Conservation (phyloP, 2,888 invertebrate genomes). For the Cheilosia variabilis region DNA sequence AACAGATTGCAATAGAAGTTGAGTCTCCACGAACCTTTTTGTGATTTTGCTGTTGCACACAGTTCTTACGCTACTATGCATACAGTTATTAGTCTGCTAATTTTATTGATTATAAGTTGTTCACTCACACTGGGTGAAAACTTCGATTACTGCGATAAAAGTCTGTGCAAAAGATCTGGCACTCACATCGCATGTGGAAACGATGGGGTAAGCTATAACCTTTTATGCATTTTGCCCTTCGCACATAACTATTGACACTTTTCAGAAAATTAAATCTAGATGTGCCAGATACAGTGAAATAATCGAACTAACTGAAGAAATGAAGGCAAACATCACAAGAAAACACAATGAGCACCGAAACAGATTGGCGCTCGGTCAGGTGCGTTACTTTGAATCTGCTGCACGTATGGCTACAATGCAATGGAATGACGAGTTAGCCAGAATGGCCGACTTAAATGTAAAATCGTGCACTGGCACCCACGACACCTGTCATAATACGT, state of each 20-base stretch:
- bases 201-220: conserved; percentile 2
- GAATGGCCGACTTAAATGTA: conserved; percentile 75
- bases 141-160: conserved; percentile 27
- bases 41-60: background rate
- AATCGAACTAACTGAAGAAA: conserved; percentile 35
- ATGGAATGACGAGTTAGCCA: conserved; percentile 75
- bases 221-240: background rate
- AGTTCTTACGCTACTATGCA: background rate
- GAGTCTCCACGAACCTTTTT: background rate
- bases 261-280: conserved; percentile 29
- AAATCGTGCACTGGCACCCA: conserved; percentile 70
- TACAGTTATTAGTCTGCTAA: background rate
- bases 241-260: background rate
- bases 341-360: conserved; percentile 75
- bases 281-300: conserved; percentile 58
- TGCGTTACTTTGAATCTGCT: conserved; percentile 57
- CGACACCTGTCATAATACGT: conserved; percentile 76
- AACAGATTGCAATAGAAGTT: too few species aligned
- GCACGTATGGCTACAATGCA: conserved; percentile 71
- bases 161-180: conserved; percentile 68
- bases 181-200: conserved; percentile 35
- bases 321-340: conserved; percentile 54
- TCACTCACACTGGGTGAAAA: conserved; percentile 17
- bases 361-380: conserved; percentile 67
- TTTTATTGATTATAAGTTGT: conserved; percentile 18